Evolutionary conservation across 2,888 invertebrate species (phyloP), one percentile per base, ranked within the genome.

Genomic region (Tetramorium bicarinatum): DNA sequence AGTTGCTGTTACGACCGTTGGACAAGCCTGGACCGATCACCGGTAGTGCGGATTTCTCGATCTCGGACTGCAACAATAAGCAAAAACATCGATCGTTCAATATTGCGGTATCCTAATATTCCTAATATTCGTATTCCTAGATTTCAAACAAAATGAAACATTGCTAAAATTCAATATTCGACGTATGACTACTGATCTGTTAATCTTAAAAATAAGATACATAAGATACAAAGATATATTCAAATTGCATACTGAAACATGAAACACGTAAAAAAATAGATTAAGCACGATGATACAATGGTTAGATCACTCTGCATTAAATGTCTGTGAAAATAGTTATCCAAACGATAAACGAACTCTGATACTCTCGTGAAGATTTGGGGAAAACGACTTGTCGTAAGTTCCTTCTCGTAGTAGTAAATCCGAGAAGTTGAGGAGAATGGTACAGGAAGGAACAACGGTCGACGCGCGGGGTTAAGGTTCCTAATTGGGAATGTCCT

Each of bases 11-110:
- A 87, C 77, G 87, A 75, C 88, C 79, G 52, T 88, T 91, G 44
- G 92, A 85, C 80, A 93, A 91, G 61, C 89, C 87, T 56, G 94
- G 89, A 15, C 92, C 91, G 85, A 94, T 91, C 82, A 93, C 90
- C 15, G 95, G 92, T 82, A 95, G 88, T 85, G 94, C 89, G 61
- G 94, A 93, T 85, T 95, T 95, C 86, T 93, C 94, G 76, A 93
- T 89, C 84, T 94, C 94, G 44, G 94, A 92, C 95, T 95, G 93
- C 0, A 95, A 94, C 92, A 93, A 6, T 38, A 34, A 88, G 29
- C 4, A 34, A 0, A 34, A 4, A 69, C 34, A 77, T 18, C 49
- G 49, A 0, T 7, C 56, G 83, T 66, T 49, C 25, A 59, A 7
- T 41, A 61, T 34, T 34, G 7, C 7, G 38, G 6, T 41, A 34